A percentile compares a stretch with the other conserved stretches of the same genome.
phyloP scores from a whole-genome alignment of 1,140 invertebrate genomes.

The Brachionus calyciflorus region DNA sequence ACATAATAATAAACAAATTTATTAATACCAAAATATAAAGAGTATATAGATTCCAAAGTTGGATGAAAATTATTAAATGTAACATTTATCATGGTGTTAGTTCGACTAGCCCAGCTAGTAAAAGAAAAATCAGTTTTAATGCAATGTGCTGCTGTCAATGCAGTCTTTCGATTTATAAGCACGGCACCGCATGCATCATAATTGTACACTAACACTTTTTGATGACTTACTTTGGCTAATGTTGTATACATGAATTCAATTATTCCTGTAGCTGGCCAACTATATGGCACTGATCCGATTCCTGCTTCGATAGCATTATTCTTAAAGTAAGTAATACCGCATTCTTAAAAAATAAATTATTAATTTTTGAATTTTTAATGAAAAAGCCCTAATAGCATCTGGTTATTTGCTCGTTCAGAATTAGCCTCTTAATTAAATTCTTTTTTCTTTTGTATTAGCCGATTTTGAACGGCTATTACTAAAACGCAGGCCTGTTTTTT shows the following conservation, averaged over 20 bases:
- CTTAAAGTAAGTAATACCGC: conserved; percentile 12
- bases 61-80: conserved; percentile 25
- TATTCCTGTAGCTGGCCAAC: conserved; percentile 35
- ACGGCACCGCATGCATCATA: not conserved
- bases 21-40: not conserved
- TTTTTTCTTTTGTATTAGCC: no score
- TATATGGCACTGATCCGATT: not conserved
- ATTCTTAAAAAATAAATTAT: not conserved
- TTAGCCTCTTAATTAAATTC: no score
- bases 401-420: no score
- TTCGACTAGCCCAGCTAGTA: not conserved
- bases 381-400: no score
- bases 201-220: not conserved
- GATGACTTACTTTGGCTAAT: not conserved
- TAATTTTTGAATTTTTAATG: not conserved
- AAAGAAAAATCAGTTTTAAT: not conserved
- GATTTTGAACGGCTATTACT: no score
- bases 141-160: conserved; percentile 22
- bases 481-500: no score
- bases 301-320: not conserved
- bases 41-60: conserved; percentile 19
- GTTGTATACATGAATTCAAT: not conserved
- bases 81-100: not conserved
- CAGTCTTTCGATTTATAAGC: conserved; percentile 20
- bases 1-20: not conserved